Evolutionary conservation across 2,888 invertebrate species (phyloP).

Genomic region (Megalurothrips usitatus): DNA sequence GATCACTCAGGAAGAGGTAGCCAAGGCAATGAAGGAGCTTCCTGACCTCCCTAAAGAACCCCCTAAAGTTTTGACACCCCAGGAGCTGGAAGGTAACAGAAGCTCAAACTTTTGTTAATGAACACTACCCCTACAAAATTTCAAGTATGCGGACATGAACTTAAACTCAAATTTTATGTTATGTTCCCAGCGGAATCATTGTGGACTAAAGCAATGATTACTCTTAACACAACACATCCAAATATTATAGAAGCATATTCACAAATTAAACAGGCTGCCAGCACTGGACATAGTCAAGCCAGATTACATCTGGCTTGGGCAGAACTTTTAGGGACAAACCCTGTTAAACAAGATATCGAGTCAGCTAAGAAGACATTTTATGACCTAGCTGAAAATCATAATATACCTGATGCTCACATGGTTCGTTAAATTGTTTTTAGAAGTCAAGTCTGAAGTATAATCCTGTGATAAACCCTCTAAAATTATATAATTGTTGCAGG

Average conservation of each 20-base stretch:
- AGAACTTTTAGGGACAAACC: constrained; percentile 72
- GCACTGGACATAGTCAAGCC: constrained; percentile 74
- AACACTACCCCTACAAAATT: constrained; percentile 22
- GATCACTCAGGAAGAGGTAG: constrained; percentile 35
- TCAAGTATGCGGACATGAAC: background rate
- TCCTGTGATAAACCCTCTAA: background rate
- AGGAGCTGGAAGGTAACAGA: constrained; percentile 61
- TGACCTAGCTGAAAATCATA: constrained; percentile 62
- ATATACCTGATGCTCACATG: constrained; percentile 85
- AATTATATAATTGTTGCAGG: constrained; percentile 51
- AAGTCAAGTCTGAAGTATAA: background rate
- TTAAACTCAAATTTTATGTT: constrained; percentile 19
- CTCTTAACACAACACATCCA: constrained; percentile 66
- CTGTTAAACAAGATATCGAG: constrained; percentile 68
- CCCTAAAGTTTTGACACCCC: constrained; percentile 53
- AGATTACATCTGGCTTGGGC: constrained; percentile 85
- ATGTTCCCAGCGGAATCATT: constrained; percentile 61
- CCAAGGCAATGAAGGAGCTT: constrained; percentile 49
- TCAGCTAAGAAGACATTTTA: constrained; percentile 72
- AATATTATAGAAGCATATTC: constrained; percentile 71
- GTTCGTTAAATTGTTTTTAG: constrained; percentile 47
- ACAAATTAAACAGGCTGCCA: constrained; percentile 72
- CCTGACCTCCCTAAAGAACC: constrained; percentile 48
- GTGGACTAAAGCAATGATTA: constrained; percentile 64
- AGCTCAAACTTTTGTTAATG: constrained; percentile 22